Evolutionary conservation across 1,140 invertebrate genomes (phyloP).

Genomic region (Eurosta solidaginis): DNA sequence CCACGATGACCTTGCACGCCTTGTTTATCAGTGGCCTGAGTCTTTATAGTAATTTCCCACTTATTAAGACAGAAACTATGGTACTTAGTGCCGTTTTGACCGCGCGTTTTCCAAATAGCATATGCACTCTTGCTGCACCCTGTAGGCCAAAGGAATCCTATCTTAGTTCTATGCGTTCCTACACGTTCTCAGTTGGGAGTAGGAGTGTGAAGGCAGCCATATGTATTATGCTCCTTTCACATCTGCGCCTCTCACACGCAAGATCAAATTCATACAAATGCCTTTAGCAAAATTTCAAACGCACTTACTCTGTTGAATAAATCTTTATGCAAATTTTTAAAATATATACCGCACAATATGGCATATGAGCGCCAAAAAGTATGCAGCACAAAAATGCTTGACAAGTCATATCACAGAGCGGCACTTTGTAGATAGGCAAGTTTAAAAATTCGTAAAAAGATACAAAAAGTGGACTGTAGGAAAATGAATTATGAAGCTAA

Average conservation of each 20-base stretch:
- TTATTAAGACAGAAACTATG: too few relatives aligned
- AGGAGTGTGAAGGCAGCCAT: too few relatives aligned
- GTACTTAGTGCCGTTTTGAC: too few relatives aligned
- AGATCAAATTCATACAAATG: neutral
- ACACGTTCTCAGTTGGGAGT: too few relatives aligned
- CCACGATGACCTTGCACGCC: too few relatives aligned
- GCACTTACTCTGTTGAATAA: neutral
- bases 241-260: neutral
- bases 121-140: too few relatives aligned
- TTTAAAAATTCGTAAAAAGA: neutral
- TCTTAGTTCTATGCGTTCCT: too few relatives aligned
- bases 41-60: too few relatives aligned
- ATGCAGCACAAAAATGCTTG: neutral
- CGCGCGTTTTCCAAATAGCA: too few relatives aligned
- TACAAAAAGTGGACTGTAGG: neutral
- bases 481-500: neutral
- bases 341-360: neutral
- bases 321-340: neutral
- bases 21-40: too few relatives aligned
- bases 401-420: slow-evolving; percentile 21
- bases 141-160: too few relatives aligned
- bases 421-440: slow-evolving; percentile 17
- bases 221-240: too few relatives aligned
- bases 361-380: neutral
- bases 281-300: neutral